Evolutionary conservation across 1,140 invertebrate species (phyloP).

Genomic region (Drosophila gunungcola): DNA sequence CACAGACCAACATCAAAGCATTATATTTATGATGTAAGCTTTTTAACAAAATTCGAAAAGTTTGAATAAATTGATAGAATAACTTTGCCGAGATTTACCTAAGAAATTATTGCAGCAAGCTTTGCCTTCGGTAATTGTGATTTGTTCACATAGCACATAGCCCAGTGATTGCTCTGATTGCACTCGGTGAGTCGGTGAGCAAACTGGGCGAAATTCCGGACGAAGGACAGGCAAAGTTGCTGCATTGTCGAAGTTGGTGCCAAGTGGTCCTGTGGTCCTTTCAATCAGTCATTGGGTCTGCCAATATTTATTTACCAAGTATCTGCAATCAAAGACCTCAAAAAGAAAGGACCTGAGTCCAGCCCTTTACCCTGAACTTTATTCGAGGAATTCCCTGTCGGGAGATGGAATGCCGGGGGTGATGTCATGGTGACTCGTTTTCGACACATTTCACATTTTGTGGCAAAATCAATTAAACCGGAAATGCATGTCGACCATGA

Average conservation of each 20-base stretch:
- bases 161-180: slow-evolving; percentile 36
- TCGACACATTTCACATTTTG: slow-evolving; percentile 79
- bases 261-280: slow-evolving; percentile 59
- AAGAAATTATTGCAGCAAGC: slow-evolving; percentile 39
- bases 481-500: slow-evolving; percentile 73
- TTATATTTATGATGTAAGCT: slow-evolving; percentile 39
- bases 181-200: slow-evolving; percentile 27
- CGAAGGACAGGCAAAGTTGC: slow-evolving; percentile 15
- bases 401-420: not conserved
- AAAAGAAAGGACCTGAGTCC: slow-evolving; percentile 25
- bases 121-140: slow-evolving; percentile 42
- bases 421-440: slow-evolving; percentile 56
- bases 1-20: slow-evolving; percentile 28
- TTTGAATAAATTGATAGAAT: slow-evolving; percentile 50
- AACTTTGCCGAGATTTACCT: slow-evolving; percentile 37
- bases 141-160: slow-evolving; percentile 34
- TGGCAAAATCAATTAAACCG: slow-evolving; percentile 81
- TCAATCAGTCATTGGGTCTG: slow-evolving; percentile 71
- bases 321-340: slow-evolving; percentile 65
- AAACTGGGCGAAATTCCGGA: slow-evolving; percentile 27
- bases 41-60: slow-evolving; percentile 29
- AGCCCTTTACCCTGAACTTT: slow-evolving; percentile 5
- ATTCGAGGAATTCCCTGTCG: slow-evolving; percentile 7
- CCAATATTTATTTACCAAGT: slow-evolving; percentile 72
- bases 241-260: slow-evolving; percentile 29